A percentile compares a stretch with the other conserved stretches of the same genome.
phyloP scores from a whole-genome alignment of 1,140 invertebrate species.

The Zelostemma sp. region DNA sequence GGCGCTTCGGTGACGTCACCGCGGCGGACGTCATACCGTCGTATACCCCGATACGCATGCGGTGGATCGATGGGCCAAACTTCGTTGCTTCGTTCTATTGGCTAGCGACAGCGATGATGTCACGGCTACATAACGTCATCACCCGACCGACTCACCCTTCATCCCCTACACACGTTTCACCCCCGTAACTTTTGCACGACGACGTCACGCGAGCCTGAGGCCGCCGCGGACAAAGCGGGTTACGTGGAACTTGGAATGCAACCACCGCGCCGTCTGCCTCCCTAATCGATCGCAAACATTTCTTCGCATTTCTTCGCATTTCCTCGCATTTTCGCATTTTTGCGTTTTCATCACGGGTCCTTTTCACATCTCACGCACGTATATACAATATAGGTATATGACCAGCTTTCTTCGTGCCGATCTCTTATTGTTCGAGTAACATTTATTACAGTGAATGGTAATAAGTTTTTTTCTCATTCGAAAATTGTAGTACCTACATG shows the following conservation, averaged over 20 bases:
- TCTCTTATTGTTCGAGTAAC: too few relatives aligned
- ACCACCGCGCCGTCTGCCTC: constrained; percentile 1
- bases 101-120: constrained; percentile 56
- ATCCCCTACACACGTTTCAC: constrained; percentile 28
- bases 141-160: constrained; percentile 45
- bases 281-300: too few relatives aligned
- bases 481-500: too few relatives aligned
- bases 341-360: too few relatives aligned
- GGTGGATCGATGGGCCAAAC: constrained; percentile 60
- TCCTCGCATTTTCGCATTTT: too few relatives aligned
- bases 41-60: constrained; percentile 50
- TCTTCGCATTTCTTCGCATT: too few relatives aligned
- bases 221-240: constrained; percentile 5
- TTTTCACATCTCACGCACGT: too few relatives aligned
- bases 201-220: constrained; percentile 20
- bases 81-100: constrained; percentile 52
- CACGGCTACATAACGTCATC: constrained; percentile 57
- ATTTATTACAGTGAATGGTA: too few relatives aligned
- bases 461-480: too few relatives aligned
- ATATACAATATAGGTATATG: too few relatives aligned
- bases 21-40: constrained; percentile 57
- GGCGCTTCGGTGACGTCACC: constrained; percentile 50
- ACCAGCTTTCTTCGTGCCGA: too few relatives aligned
- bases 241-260: background rate
- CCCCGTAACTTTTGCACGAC: constrained; percentile 31